phyloP scores from a whole-genome alignment of 2,113 vertebrate genomes.

The Dinomys branickii region DNA sequence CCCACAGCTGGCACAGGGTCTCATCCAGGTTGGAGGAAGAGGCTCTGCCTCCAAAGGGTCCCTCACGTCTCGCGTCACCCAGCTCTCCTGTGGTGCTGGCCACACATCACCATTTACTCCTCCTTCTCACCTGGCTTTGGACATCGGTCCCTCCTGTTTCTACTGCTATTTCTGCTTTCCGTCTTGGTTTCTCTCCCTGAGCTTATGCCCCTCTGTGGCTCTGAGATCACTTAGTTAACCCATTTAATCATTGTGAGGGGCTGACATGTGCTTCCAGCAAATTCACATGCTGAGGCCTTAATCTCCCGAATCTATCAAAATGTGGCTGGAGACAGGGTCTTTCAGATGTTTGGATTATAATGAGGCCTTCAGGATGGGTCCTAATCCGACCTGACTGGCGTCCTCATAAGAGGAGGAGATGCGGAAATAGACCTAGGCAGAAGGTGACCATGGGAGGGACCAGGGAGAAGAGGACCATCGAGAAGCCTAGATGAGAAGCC shows the following conservation, averaged over 20 bases:
- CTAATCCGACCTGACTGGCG: background rate
- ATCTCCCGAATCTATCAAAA: background rate
- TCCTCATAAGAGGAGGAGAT: background rate
- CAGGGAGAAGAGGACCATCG: background rate
- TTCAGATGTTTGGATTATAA: too few relatives aligned
- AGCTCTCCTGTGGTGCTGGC: background rate
- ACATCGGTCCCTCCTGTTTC: background rate
- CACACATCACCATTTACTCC: background rate
- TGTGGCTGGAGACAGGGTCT: background rate
- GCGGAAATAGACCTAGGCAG: background rate
- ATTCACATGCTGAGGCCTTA: background rate
- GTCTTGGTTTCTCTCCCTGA: background rate
- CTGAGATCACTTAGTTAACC: background rate
- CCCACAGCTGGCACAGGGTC: background rate
- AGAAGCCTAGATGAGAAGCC: background rate
- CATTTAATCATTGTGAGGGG: background rate
- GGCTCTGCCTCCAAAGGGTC: background rate
- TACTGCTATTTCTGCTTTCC: background rate
- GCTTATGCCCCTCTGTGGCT: background rate
- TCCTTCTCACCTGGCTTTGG: background rate
- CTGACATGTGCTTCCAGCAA: background rate
- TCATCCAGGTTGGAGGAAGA: background rate
- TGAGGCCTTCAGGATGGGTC: background rate
- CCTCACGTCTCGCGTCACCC: too few relatives aligned
- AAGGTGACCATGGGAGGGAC: background rate